These are phyloP conservation scores for Empis stercorea DNA, from an alignment of 2,888 invertebrate species.

Conservation along the genomic window DNA sequence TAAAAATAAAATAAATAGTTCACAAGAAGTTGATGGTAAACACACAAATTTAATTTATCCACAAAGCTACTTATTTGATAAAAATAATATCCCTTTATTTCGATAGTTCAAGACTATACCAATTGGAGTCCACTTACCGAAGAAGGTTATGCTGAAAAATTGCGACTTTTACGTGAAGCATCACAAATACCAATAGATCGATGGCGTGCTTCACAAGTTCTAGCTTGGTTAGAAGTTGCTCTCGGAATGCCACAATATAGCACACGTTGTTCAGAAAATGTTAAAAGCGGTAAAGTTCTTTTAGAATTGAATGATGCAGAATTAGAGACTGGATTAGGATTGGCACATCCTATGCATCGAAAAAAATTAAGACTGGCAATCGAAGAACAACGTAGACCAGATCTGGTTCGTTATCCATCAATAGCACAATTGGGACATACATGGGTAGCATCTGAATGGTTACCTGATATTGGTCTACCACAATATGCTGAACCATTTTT, in stretches of 20 bases:
- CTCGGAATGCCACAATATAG: conserved; percentile 92
- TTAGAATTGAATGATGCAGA: conserved; percentile 85
- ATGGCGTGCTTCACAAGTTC: conserved; percentile 86
- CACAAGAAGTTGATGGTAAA: conserved; percentile 19
- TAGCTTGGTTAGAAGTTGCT: conserved; percentile 89
- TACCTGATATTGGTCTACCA: conserved; percentile 79
- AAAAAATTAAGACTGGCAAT: conserved; percentile 87
- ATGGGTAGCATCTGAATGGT: conserved; percentile 89
- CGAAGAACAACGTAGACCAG: conserved; percentile 81
- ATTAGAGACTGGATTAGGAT: conserved; percentile 80
- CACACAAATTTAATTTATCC: too few relatives aligned
- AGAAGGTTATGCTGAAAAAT: conserved; percentile 34
- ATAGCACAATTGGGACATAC: conserved; percentile 80
- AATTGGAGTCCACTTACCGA: conserved; percentile 34
- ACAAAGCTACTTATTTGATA: too few relatives aligned
- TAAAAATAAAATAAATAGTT: conserved; percentile 51
- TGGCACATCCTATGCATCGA: conserved; percentile 83
- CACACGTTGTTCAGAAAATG: conserved; percentile 78
- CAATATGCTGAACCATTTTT: conserved; percentile 83
- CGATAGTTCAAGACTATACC: conserved; percentile 28
- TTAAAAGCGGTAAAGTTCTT: conserved; percentile 91
- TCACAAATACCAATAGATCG: conserved; percentile 73
- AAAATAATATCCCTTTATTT: not conserved
- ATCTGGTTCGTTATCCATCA: conserved; percentile 73
- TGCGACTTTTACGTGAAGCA: conserved; percentile 57